These are phyloP conservation scores for Cepphus grylle DNA, from an alignment of 2,113 vertebrate genomes.

Conservation along the genomic window DNA sequence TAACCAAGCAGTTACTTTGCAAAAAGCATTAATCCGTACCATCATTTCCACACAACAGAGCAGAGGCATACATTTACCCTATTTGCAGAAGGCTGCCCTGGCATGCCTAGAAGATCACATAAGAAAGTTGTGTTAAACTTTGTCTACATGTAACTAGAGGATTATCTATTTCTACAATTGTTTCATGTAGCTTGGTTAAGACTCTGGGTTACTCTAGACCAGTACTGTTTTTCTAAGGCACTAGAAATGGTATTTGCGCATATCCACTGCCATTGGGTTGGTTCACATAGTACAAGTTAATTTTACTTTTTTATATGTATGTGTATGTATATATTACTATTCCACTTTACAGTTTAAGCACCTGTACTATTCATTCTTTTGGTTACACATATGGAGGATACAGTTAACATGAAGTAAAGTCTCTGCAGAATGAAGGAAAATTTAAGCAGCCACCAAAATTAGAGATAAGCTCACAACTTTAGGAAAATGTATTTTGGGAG, in stretches of 20 bases:
- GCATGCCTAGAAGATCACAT: fast-evolving
- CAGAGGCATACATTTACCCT: not conserved
- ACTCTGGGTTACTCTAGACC: not conserved
- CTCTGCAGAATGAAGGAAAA: not conserved
- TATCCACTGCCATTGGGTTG: not conserved
- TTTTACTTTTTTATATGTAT: not conserved
- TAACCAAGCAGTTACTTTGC: not conserved
- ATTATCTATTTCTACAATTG: not conserved
- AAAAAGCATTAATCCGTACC: not conserved
- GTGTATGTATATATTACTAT: not conserved
- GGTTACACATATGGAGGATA: not conserved
- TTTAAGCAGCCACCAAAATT: not conserved
- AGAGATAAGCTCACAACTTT: not conserved
- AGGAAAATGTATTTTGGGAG: not conserved
- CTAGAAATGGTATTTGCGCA: not conserved
- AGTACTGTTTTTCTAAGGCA: not conserved
- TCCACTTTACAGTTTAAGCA: not conserved
- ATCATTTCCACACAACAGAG: not conserved
- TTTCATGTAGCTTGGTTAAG: not conserved
- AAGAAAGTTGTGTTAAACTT: not conserved
- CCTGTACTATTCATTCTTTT: not conserved
- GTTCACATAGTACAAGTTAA: not conserved
- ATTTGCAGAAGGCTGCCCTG: not conserved
- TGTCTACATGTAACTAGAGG: not conserved
- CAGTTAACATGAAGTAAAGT: not conserved